Evolutionary conservation across 2,113 vertebrate species (phyloP), one percentile per base, ranked within the genome.

Genomic region (pig (Sus scrofa)): DNA sequence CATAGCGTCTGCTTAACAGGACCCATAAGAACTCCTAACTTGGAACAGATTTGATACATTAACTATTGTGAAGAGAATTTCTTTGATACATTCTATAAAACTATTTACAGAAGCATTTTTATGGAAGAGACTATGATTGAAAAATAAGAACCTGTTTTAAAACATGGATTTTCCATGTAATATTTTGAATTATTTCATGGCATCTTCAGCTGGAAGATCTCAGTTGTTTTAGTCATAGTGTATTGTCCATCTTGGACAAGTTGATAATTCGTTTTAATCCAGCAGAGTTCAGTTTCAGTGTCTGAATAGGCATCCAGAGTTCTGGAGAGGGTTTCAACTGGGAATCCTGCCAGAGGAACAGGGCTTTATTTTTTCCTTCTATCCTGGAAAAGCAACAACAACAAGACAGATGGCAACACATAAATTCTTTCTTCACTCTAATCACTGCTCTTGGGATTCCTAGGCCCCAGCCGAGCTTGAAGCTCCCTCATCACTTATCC

Each of bases 61-160:
- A 90, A 70, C 22, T 96, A 1, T 94, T 83, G 16, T 84, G 19
- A 65, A 96, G 52, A 60, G 60, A 95, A 86, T 77, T 9, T 92
- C 79, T 87, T 93, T 81, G 63, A 86, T 11, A 54, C 20, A 96
- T 39, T 95, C 0, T 27, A 8, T 70, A 83, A 68, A 34, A 90
- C 10, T 89, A 44, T 95, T 92, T 86, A 74, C 71, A 82, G 65
- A 65, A 96, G 84, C 50, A 16, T 0, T 95, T 50, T 96, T 97
- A 79, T 85, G 91, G 39, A 96, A 94, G 92, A 94, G 54, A 84
- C 26, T 89, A 86, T 95, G 77, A 94, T 16, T 56, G 39, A 86
- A 70, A 74, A 96, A n/a, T 63, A 84, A 95, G 70, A 74, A 60
- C 84, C 60, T 78, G 19, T 79, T 95, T 90, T 85, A 79, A 88